Conservation (phyloP, 2,888 invertebrate genomes). For the Tetramorium bicarinatum region DNA sequence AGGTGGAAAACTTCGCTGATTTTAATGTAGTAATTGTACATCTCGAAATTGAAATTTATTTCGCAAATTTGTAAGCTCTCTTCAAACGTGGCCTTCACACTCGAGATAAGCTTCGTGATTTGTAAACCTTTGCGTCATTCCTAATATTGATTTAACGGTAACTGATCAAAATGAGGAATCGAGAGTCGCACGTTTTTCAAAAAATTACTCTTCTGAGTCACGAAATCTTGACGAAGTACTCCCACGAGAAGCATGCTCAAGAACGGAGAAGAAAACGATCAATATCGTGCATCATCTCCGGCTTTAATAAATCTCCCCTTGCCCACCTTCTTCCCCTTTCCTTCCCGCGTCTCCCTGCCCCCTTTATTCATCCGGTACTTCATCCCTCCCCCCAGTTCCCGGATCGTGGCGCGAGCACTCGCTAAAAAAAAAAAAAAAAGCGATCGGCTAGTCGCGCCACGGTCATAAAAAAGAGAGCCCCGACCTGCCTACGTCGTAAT, state of each 20-base stretch:
- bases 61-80: background rate
- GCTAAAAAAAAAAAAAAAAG: background rate
- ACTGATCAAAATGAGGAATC: background rate
- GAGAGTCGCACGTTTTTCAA: background rate
- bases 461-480: slow-evolving; percentile 41
- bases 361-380: slow-evolving; percentile 60
- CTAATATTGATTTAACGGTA: background rate
- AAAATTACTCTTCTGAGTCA: background rate
- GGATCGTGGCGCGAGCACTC: background rate
- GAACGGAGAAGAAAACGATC: slow-evolving; percentile 63
- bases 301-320: slow-evolving; percentile 71
- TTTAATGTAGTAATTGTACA: background rate
- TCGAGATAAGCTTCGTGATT: background rate
- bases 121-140: background rate
- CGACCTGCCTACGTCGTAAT: slow-evolving; percentile 66
- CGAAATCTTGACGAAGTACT: background rate
- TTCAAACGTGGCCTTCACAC: background rate
- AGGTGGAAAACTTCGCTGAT: background rate
- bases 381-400: slow-evolving; percentile 55
- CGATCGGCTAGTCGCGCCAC: slow-evolving; percentile 46
- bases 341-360: background rate
- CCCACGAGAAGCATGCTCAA: slow-evolving; percentile 62
- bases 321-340: background rate
- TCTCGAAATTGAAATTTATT: background rate
- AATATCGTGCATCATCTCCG: slow-evolving; percentile 62